Percentiles rank a stretch among this genome's conserved stretches.
phyloP scores from a whole-genome alignment of 2,113 vertebrate genomes.

The Catharus minimus region DNA sequence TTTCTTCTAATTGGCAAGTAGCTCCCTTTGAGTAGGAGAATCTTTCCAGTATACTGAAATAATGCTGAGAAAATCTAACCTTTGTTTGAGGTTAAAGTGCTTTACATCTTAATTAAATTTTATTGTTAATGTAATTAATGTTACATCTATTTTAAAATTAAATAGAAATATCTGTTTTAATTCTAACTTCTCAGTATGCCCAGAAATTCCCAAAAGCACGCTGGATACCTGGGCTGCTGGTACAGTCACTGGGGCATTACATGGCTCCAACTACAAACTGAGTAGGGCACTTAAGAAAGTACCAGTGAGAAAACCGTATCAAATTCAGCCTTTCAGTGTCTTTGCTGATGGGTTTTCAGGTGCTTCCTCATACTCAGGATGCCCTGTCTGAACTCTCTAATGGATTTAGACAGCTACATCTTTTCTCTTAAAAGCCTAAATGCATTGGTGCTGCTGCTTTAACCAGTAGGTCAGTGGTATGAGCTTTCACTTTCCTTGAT shows the following conservation, averaged over 20 bases:
- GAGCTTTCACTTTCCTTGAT: neutral
- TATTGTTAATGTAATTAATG: neutral
- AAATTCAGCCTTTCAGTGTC: neutral
- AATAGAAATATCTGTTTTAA: neutral
- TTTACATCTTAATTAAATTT: neutral
- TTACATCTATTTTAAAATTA: neutral
- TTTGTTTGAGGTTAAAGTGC: neutral
- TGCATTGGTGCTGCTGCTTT: neutral
- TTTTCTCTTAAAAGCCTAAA: constrained; percentile 19
- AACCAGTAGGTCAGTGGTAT: neutral
- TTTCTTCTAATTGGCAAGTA: neutral
- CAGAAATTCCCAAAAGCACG: neutral
- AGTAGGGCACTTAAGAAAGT: neutral
- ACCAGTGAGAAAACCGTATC: neutral
- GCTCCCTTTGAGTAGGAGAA: neutral
- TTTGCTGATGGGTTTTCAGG: neutral
- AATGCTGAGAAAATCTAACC: neutral
- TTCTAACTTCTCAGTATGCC: neutral
- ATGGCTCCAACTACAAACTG: neutral
- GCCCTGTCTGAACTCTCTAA: neutral
- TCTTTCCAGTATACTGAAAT: neutral
- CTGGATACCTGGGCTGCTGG: neutral
- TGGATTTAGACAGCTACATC: neutral
- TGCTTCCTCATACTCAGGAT: neutral
- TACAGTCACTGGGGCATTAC: neutral